Evolutionary conservation across 35 echinoderm and acorn worm genomes (phyloP).

Genomic region (Chiridota heheva): DNA sequence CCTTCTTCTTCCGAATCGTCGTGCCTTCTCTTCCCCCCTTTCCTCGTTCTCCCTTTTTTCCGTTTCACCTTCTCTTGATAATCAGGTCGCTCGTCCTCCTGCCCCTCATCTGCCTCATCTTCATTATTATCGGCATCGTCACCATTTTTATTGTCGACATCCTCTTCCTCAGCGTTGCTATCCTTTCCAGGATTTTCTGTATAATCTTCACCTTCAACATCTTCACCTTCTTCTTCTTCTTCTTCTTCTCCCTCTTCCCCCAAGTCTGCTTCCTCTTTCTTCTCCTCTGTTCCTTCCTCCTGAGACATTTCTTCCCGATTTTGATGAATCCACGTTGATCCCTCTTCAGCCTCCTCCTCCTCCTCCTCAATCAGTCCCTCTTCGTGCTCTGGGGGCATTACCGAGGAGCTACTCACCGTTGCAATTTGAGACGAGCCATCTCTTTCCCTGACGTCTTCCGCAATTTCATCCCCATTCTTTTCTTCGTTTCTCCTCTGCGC

Average conservation of each 20-base stretch:
- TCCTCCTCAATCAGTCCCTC: constrained; percentile 7
- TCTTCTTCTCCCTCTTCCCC: constrained; percentile 58
- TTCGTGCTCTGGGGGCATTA: background rate
- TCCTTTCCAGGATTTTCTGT: background rate
- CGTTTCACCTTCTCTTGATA: background rate
- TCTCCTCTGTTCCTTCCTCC: background rate
- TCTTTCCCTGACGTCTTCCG: background rate
- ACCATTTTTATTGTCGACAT: background rate
- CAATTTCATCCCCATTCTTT: background rate
- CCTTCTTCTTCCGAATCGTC: constrained; percentile 60
- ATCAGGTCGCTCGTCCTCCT: background rate
- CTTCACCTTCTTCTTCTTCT: constrained; percentile 31
- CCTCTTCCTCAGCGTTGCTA: background rate
- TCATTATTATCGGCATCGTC: constrained; percentile 3
- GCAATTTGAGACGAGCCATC: constrained; percentile 35
- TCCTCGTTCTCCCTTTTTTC: background rate
- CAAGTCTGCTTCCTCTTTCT: constrained; percentile 39
- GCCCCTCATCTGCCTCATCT: background rate
- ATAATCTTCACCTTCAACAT: background rate
- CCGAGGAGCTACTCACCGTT: constrained; percentile 34
- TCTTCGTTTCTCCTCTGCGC: background rate
- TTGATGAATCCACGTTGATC: constrained; percentile 26
- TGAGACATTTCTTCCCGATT: background rate
- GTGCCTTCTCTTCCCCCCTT: constrained; percentile 26
- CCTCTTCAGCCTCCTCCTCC: background rate